Evolutionary conservation across 1,140 invertebrate genomes (phyloP), one percentile per base, ranked within the genome.

Genomic region (Scaptomyza graminum): DNA sequence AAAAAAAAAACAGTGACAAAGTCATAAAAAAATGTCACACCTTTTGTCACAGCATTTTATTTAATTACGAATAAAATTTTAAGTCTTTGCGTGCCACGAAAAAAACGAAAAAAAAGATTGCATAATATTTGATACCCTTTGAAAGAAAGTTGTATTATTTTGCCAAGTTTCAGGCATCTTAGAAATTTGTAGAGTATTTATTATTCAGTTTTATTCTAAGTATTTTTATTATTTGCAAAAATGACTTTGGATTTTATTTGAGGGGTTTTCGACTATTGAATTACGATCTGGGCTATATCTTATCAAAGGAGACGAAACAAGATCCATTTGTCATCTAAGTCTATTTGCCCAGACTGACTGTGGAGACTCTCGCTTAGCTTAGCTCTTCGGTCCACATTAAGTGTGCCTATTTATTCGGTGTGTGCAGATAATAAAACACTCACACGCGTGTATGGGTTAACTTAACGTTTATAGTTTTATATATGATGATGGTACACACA

Each of bases 11-110:
- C 5, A 78, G 82, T 76, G 82, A 88, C 83, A 88, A 83, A 88
- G 79, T 47, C 79, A 77, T 88, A 88, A 88, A 88, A 82, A 79
- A 76, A 83, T 88, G 73, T 88, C 83, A 79, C 83, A 88, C 83
- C 83, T 84, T 81, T 52, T n/a, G n/a, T 31, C 28, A 6, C 74
- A 73, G 63, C 59, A 76, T 77, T 81, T 79, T 84, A 70, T 84
- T 84, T 84, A 84, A 84, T 84, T 84, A 75, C 81, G 67, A 67
- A 82, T 87, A 88, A 82, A 81, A 85, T 56, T 49, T 59, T 64
- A 52, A 78, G 69, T 55, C 61, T 39, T 39, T 41, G 8, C 15
- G 37, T 43, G 39, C 51, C 41, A 51, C 11, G 22, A 22, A 55
- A 39, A 47, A 65, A 59, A 63, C 62, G 65, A 82, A 50, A 9